Evolutionary conservation across 2,797 vertebrate genomes (phyloP), one percentile per base, ranked within the genome.

Genomic region (Holocentrus rufus): DNA sequence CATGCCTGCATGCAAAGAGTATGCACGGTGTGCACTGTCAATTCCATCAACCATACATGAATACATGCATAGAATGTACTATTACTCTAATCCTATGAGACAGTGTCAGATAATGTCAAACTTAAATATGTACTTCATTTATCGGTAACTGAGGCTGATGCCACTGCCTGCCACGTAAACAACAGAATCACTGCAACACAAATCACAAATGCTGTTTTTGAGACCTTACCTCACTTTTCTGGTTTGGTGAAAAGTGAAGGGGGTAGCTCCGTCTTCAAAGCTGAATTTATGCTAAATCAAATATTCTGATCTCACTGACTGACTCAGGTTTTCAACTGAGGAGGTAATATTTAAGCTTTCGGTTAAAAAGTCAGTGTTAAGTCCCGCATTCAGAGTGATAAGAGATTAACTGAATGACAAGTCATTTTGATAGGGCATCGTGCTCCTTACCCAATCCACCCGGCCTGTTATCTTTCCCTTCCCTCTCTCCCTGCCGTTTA

Each of bases 191-290:
- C 53, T 52, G 77, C 76, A 82, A 78, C 69, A 82, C 60, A 57
- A 70, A 84, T 61, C 65, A 55, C 69, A 81, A 46, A 67, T 34
- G 77, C 63, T 67, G 65, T 79, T 81, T 57, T 70, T 72, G 60
- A 77, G 81, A 69, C 54, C 85, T 88, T 88, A 91, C 86, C 89
- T 90, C 27, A 11, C 65, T 68, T 75, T 76, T 63, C 71, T 72
- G 77, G 67, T 69, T 69, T 60, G 76, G 39, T 47, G 80, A 65
- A 67, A 67, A 72, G 66, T 69, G 65, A 59, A 65, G 53, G 25
- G 27, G 62, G 54, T 62, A 82, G 69, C 60, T 82, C 57, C 39
- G 47, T 50, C 46, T 81, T 72, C 46, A 63, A 79, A 20, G 17
- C 22, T 34, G 27, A 47, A 74, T 68, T 17, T 4, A 49, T n/a